Conservation (phyloP, 2,113 vertebrate species). For the Fregetta grallaria region DNA sequence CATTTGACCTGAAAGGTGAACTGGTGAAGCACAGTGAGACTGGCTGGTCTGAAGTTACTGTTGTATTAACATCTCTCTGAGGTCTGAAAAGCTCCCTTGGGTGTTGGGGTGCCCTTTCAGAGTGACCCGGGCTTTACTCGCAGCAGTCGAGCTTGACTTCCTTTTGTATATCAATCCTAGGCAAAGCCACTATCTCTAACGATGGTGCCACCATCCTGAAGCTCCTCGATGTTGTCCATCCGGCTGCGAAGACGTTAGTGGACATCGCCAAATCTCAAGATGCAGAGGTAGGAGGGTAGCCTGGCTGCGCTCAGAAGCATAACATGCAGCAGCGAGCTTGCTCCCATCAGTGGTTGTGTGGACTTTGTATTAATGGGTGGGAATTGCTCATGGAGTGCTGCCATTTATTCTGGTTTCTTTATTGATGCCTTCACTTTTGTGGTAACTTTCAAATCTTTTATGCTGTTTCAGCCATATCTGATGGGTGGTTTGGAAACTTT, state of each 20-base stretch:
- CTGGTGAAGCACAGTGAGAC: background rate
- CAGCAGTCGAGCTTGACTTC: too few relatives aligned
- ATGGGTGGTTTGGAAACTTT: background rate
- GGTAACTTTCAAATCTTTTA: background rate
- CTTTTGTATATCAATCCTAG: constrained; percentile 53
- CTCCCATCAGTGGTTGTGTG: fast-evolving
- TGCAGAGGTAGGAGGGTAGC: constrained; percentile 84
- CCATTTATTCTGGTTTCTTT: background rate
- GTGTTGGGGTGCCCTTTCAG: too few relatives aligned
- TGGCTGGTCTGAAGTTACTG: background rate
- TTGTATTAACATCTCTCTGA: background rate
- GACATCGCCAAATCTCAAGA: constrained; percentile 98
- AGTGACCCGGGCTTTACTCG: fast-evolving
- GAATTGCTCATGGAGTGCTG: background rate
- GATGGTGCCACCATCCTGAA: constrained; percentile 98
- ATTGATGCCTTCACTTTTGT: background rate
- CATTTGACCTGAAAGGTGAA: background rate
- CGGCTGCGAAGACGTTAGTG: constrained; percentile 94
- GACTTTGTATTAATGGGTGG: background rate
- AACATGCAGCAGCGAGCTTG: background rate
- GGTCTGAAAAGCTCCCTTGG: background rate
- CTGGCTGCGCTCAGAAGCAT: fast-evolving
- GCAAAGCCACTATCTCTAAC: constrained; percentile 97
- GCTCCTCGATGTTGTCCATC: constrained; percentile 94
- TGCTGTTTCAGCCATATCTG: background rate